These are phyloP conservation scores for Archilochus colubris DNA, from an alignment of 2,113 vertebrate species.

Conservation along the genomic window DNA sequence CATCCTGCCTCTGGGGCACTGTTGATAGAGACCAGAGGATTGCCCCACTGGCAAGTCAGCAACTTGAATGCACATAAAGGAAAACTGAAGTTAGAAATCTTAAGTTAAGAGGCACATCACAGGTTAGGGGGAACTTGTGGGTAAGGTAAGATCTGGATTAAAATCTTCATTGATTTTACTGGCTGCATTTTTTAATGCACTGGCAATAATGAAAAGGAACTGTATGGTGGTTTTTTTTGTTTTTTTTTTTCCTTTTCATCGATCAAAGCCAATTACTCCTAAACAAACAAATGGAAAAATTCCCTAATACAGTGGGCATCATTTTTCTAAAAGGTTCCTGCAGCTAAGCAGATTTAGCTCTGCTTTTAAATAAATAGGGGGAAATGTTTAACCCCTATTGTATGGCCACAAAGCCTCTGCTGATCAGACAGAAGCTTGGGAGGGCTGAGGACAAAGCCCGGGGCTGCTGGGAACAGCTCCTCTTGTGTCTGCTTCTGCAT, in stretches of 20 bases:
- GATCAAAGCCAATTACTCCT: background rate
- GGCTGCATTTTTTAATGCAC: background rate
- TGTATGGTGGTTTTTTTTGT: background rate
- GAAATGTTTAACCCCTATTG: conserved; percentile 92
- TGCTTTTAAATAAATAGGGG: conserved; percentile 80
- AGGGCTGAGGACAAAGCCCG: conserved; percentile 62
- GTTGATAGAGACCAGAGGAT: background rate
- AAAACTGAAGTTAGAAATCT: background rate
- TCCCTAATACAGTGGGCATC: background rate
- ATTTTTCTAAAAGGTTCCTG: conserved; percentile 61
- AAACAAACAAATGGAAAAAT: background rate
- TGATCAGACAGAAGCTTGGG: conserved; percentile 83
- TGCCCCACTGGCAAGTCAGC: background rate
- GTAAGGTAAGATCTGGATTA: background rate
- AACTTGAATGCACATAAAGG: background rate
- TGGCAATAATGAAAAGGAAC: background rate
- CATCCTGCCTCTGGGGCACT: background rate
- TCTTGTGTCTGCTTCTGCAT: conserved; percentile 55
- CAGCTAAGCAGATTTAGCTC: conserved; percentile 69
- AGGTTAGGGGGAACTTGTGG: background rate
- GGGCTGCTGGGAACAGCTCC: conserved; percentile 57
- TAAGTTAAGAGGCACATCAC: background rate
- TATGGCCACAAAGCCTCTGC: conserved; percentile 87
- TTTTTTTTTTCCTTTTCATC: background rate
- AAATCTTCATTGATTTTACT: background rate